These are phyloP conservation scores for Chaetodon trifasciatus DNA, from an alignment of 2,797 vertebrate species.

Conservation along the genomic window DNA sequence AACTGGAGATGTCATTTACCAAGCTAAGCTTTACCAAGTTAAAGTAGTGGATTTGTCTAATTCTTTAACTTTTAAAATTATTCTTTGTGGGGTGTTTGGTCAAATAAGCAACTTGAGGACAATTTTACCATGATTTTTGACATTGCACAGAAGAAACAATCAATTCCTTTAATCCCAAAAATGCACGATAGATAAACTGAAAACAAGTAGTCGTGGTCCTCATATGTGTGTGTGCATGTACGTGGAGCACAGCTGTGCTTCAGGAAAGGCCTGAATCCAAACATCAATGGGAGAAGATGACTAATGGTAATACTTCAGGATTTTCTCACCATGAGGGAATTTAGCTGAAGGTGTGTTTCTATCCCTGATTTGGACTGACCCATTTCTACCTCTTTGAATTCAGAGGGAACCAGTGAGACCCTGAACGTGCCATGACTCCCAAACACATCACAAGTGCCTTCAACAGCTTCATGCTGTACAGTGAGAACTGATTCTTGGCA, in stretches of 20 bases:
- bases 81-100: neutral
- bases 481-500: conserved; percentile 4
- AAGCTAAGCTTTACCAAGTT: too few species aligned
- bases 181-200: too few species aligned
- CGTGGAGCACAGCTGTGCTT: neutral
- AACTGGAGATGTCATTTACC: neutral
- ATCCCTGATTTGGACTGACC: conserved; percentile 8
- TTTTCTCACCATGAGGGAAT: conserved; percentile 3
- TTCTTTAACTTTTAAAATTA: neutral
- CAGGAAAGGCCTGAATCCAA: neutral
- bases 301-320: conserved; percentile 20
- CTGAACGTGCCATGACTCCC: neutral
- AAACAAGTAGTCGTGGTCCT: neutral
- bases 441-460: conserved; percentile 21
- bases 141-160: neutral
- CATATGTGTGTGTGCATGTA: neutral
- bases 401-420: conserved; percentile 6
- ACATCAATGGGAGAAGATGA: neutral
- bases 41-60: too few species aligned
- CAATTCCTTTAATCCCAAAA: neutral
- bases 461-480: neutral
- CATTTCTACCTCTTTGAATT: conserved; percentile 21
- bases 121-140: neutral
- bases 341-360: conserved; percentile 10
- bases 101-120: neutral